Base-by-base conservation (phyloP, 2,113 vertebrate species). In the Donacobius atricapilla region DNA sequence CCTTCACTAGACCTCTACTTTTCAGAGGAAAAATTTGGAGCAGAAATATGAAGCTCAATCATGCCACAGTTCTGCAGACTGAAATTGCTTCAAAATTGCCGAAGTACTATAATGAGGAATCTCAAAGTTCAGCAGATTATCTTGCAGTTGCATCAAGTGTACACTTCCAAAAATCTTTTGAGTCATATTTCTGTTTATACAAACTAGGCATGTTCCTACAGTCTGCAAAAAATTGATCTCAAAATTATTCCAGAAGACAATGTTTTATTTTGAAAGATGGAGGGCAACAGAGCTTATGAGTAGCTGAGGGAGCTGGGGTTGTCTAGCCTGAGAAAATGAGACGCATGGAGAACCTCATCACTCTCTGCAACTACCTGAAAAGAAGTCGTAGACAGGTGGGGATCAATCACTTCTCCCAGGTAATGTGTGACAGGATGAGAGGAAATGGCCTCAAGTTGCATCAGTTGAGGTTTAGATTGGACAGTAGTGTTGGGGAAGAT, bases 321-420 rank as follows among this genome's bases (percentile, higher is more conserved):
- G 3, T 51, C 80, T 23, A 69, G 6, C 4, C 44, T 51, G 40
- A 27, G 47, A 54, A 71, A 50, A 79, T 27, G 18, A 68, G 23
- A 11, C 23, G 54, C 4, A 33, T 27, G 28, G 11, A 56, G 31
- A 70, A 50, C 9, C 6, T 68, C 20, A 6, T 31, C 0, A 0
- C 23, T 53, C 7, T 70, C 16, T 79, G 16, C 13, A 78, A 15
- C 25, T 40, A 1, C 27, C 22, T 60, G 39, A 71, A 76, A 58
- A 35, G 23, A 21, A 39, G 19, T 2, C 37, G 20, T 11, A 57
- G 39, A 0, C 1, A 61, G 18, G 3, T 45, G 31, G 4, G 10
- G 1, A 1, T 45, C 1, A 1, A 3, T 75, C 25, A 57, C 22
- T 75, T 78, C 18, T 60, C 6, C 11, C 40, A 37, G 23, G 31